Base-by-base conservation (phyloP, 2,797 vertebrate genomes). In the Apogon hyalosoma region DNA sequence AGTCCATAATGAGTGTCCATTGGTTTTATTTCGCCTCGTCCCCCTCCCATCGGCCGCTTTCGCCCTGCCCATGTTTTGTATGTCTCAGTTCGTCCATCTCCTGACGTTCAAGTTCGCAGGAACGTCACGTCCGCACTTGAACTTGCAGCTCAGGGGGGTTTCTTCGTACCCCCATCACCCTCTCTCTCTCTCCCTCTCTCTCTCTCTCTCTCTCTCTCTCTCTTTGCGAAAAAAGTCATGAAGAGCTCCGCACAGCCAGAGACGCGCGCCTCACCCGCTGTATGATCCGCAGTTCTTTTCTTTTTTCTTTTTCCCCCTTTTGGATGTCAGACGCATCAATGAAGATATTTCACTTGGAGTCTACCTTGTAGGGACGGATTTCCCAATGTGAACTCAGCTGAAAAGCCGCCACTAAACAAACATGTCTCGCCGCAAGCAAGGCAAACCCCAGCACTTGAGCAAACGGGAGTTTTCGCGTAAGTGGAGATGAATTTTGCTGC, bases 361-460 rank as follows among this genome's bases (percentile, higher is more conserved):
- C 94, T 95, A 95, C 94, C 92, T 94, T 93, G 91, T 95, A 95
- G 84, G 83, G 78, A 94, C 95, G 95, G 96, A 95, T 96, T 95
- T 97, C 95, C 96, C 96, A 92, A 98, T 97, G 96, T 97, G 97
- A 98, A 94, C 95, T 94, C 94, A 93, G 93, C 95, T 92, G 94
- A 94, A 53, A 88, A 93, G 92, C 91, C 94, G 87, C 92, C 93
- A 85, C 86, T 89, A 86, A 82, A 92, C 93, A 94, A 93, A 95
- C 94, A 98, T 98, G 97, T 98, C 97, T 97, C 97, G 97, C 95
- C 97, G 97, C 94, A 98, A 98, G 95, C 97, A 98, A 94, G 97
- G 97, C 95, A 98, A 98, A 95, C 97, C 97, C 88, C 97, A 97
- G 96, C 97, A 98, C 96, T 96, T 98, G 95, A 98, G 97, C 96